phyloP scores from a whole-genome alignment of 2,797 vertebrate genomes.

The Sorex maritimensis region DNA sequence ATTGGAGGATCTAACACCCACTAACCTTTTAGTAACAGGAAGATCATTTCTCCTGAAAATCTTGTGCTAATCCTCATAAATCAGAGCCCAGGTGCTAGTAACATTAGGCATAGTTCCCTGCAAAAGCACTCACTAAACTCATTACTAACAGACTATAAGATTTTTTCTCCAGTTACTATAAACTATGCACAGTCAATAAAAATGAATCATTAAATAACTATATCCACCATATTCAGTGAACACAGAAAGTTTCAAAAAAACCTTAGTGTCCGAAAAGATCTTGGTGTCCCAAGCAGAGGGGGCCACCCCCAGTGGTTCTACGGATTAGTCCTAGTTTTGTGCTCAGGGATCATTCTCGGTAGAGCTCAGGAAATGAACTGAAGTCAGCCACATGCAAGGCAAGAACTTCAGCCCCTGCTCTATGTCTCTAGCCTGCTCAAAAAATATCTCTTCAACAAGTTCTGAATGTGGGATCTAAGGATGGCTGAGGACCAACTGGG shows the following conservation, averaged over 20 bases:
- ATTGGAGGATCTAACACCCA: conserved; percentile 16
- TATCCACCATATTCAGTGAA: not conserved
- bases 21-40: conserved; percentile 7
- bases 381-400: too few relatives aligned
- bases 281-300: too few relatives aligned
- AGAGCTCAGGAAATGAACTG: too few relatives aligned
- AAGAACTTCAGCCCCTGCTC: too few relatives aligned
- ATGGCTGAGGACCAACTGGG: not conserved
- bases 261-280: too few relatives aligned
- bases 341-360: too few relatives aligned
- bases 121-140: not conserved
- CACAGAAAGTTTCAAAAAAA: too few relatives aligned
- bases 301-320: too few relatives aligned
- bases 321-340: too few relatives aligned
- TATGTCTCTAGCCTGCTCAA: not conserved
- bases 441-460: not conserved
- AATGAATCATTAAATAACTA: conserved; percentile 6
- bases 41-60: not conserved
- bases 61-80: not conserved
- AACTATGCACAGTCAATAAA: conserved; percentile 1
- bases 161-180: not conserved
- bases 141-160: not conserved
- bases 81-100: not conserved
- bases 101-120: not conserved
- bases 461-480: not conserved